A percentile compares a stretch with the other conserved stretches of the same genome.
Evolutionary conservation across 2,797 vertebrate species (phyloP).

Genomic region (Staurois parvus): DNA sequence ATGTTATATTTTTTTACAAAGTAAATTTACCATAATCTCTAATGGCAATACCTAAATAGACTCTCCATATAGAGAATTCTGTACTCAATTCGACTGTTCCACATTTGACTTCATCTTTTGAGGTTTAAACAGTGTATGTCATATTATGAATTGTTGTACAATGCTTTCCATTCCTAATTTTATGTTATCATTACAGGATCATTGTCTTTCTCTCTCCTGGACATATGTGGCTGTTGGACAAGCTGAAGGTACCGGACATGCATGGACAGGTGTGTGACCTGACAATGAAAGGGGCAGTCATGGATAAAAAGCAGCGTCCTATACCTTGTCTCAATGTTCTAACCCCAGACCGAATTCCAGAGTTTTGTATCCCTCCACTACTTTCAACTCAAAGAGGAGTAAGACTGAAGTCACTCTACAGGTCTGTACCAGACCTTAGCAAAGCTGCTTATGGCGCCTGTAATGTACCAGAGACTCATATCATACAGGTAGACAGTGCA

Average conservation of each 20-base stretch:
- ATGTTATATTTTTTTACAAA: background rate
- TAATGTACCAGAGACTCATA: constrained; percentile 73
- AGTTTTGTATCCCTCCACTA: constrained; percentile 92
- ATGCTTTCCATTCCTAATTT: background rate
- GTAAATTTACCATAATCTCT: background rate
- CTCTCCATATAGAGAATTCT: too few relatives aligned
- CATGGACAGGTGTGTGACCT: background rate
- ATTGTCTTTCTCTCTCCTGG: background rate
- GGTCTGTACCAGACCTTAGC: constrained; percentile 46
- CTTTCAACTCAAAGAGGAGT: constrained; percentile 72
- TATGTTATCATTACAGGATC: constrained; percentile 11
- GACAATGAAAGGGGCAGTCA: background rate
- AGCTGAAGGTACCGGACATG: constrained; percentile 37
- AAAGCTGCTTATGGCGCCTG: constrained; percentile 42
- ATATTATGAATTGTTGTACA: background rate
- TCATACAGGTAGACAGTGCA: constrained; percentile 89
- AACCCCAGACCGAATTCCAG: constrained; percentile 91
- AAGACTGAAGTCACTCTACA: constrained; percentile 25
- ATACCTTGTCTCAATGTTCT: constrained; percentile 85
- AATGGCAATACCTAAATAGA: background rate
- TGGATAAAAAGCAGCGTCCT: constrained; percentile 4
- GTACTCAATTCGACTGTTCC: background rate
- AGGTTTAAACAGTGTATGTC: background rate
- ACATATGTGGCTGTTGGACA: constrained; percentile 57
- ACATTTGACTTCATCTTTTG: background rate